Evolutionary conservation across 2,888 invertebrate species (phyloP), one percentile per base, ranked within the genome.

Genomic region (Scelioninae gen. 1): DNA sequence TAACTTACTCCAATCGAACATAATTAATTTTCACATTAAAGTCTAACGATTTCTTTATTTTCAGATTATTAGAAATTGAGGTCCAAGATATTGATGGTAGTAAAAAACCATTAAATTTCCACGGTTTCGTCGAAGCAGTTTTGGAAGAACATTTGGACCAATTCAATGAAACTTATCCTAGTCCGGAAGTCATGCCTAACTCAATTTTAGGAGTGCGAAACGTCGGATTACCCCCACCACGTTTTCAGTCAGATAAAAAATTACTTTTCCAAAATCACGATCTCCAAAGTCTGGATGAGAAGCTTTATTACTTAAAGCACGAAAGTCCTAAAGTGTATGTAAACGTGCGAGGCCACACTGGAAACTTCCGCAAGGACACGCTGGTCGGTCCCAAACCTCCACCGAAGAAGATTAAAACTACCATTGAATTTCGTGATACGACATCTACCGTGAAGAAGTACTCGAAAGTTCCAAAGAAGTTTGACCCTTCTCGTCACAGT

Each of bases 31-130:
- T 29, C 23, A 29, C 23, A 3, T 13, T 11, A 29, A 29, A 15
- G 38, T 16, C 56, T 16, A 9, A 11, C 10, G 16, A 7, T 5
- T 13, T 8, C 23, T 65, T 9, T 43, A 38, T 0, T 69, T 80
- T 31, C 68, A 91, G 91, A 65, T 85, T 91, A 9, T 78, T 91
- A 32, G 91, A 91, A 75, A 90, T 91, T 65, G 91, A 91, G 55
- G 76, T 91, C 6, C 80, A 88, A 40, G 88, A 88, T 5, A 72
- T 87, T 0, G 88, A 88, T 10, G 90, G 89, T 23, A 88, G 87
- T 34, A 85, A 88, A 49, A 88, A 89, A 47, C 84, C 88, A 0
- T 56, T 86, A 38, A 89, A 88, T 55, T 83, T 91, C 3, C 89
- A 88, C 34, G 87, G 87, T 7, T 69, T 91, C n/a, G 87, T 91